Conservation (phyloP, 2,797 vertebrate species). For the Simalia tracyae region DNA sequence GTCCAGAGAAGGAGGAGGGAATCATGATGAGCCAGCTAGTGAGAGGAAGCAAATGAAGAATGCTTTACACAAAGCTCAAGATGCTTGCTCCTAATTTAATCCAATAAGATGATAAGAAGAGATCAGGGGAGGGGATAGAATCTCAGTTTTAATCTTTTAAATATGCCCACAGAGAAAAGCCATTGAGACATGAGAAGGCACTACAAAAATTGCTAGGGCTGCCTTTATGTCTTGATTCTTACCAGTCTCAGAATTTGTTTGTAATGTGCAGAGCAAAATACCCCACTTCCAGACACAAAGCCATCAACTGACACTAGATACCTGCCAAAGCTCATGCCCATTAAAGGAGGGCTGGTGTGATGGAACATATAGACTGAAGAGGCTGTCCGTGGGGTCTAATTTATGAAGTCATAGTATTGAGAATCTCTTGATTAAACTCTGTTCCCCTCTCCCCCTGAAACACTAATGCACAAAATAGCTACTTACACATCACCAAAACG, state of each 20-base stretch:
- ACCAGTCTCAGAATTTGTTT: background rate
- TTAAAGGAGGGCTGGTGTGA: background rate
- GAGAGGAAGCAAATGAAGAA: background rate
- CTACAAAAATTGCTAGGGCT: background rate
- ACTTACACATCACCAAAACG: background rate
- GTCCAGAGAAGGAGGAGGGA: background rate
- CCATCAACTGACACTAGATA: background rate
- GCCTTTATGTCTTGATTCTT: no score
- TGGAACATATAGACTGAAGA: background rate
- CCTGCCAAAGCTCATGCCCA: background rate
- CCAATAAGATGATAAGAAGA: background rate
- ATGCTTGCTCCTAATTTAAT: background rate
- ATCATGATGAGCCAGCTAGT: fast-evolving
- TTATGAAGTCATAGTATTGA: no score
- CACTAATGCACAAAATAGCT: background rate
- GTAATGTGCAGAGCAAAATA: background rate
- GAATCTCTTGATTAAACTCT: background rate
- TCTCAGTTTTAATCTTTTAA: constrained; percentile 3
- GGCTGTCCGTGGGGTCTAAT: background rate
- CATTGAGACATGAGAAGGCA: background rate
- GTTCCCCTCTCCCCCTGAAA: background rate
- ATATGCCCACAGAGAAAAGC: background rate
- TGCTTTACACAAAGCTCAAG: background rate
- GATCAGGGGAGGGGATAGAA: background rate
- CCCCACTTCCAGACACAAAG: background rate